phyloP scores from a whole-genome alignment of 2,113 vertebrate species.

The Cavia aperea region DNA sequence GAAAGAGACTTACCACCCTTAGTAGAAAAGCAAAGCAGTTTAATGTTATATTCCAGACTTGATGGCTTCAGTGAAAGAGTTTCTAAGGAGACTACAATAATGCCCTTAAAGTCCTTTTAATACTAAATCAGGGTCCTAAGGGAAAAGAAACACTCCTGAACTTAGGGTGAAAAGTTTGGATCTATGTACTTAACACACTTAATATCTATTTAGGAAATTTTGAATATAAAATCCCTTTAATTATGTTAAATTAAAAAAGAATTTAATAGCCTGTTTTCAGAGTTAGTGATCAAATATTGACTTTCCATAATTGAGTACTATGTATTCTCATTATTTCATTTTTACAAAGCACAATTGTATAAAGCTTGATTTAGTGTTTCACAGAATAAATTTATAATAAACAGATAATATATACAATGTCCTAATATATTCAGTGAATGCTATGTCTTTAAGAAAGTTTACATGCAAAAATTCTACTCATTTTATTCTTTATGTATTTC shows the following conservation, averaged over 20 bases:
- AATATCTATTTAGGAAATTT: not conserved
- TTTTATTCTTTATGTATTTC: not conserved
- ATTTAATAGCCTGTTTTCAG: not conserved
- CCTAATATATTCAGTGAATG: not conserved
- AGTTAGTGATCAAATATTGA: not conserved
- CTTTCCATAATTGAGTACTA: not conserved
- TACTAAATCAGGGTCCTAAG: not conserved
- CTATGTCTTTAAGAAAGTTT: not conserved
- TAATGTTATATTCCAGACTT: not conserved
- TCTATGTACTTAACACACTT: not conserved
- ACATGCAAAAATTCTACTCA: not conserved
- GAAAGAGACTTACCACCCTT: not conserved
- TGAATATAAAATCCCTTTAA: not conserved
- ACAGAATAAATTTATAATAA: not conserved
- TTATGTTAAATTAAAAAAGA: not conserved
- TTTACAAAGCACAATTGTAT: not conserved
- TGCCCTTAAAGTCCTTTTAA: not conserved
- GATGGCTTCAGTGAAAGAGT: not conserved
- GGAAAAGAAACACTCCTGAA: not conserved
- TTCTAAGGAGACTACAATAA: not conserved
- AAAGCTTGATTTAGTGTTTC: not conserved
- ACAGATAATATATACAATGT: not conserved
- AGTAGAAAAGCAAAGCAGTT: not conserved
- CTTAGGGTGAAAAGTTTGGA: not conserved
- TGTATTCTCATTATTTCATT: not conserved